Evolutionary conservation across 2,113 vertebrate species (phyloP).

Genomic region (Urocitellus parryii): DNA sequence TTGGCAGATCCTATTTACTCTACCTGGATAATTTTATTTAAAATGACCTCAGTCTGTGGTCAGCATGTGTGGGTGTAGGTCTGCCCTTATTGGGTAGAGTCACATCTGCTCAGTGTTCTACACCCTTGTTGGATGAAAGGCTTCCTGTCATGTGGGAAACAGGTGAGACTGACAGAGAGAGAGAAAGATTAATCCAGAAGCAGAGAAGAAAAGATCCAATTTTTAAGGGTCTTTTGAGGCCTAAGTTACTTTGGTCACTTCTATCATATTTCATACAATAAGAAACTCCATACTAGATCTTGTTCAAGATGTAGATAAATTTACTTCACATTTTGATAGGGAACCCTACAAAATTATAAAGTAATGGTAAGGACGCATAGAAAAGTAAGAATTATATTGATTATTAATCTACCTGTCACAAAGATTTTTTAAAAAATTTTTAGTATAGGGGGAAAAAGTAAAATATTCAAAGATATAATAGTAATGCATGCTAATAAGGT

Average conservation of each 20-base stretch:
- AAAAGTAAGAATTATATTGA: neutral
- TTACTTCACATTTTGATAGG: neutral
- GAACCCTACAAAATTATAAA: neutral
- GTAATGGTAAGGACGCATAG: neutral
- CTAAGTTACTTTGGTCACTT: neutral
- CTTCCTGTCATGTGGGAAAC: neutral
- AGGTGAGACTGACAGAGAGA: accelerated
- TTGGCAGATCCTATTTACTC: no score
- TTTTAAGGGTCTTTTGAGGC: neutral
- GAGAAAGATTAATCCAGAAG: neutral
- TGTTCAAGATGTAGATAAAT: neutral
- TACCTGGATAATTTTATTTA: no score
- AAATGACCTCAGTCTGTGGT: neutral
- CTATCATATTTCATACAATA: neutral
- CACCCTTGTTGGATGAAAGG: neutral
- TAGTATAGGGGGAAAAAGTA: neutral
- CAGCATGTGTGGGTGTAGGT: accelerated
- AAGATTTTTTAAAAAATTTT: neutral
- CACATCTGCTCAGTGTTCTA: neutral
- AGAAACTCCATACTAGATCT: neutral
- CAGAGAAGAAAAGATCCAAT: neutral
- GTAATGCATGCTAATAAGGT: neutral
- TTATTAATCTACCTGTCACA: neutral
- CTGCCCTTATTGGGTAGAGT: neutral
- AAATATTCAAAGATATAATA: neutral